Evolutionary conservation across 2,797 vertebrate genomes (phyloP), one percentile per base, ranked within the genome.

Genomic region (Craterocephalus amniculus): DNA sequence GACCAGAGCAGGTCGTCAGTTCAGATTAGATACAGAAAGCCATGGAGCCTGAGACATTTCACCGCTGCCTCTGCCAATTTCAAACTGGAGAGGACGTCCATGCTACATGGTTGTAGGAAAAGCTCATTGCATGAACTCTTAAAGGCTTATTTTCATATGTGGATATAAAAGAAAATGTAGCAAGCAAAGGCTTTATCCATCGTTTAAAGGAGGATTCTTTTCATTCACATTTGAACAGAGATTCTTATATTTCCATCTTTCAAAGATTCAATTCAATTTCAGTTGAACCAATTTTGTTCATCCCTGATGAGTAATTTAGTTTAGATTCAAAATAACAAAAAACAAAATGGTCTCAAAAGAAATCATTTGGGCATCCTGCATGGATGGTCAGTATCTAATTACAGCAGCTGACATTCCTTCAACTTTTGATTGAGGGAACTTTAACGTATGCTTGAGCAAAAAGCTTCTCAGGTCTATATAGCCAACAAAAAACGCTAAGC

Each of bases 11-110:
- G 72, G 60, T 74, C 73, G 58, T 80, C 68, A 49, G 54, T 40
- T 58, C 64, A 75, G 83, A 85, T 89, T 84, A 83, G 72, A 84
- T 48, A 63, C 59, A 12, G 12, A 83, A 66, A 75, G 66, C 54
- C 55, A 38, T 22, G 26, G 59, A 32, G 29, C 18, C 40, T 62
- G 64, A 72, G 63, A 73, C 57, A 55, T 62, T 78, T 43, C 76
- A 70, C 63, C 58, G 62, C 64, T 67, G 65, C 73, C 72, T 59
- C 52, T 31, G 40, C 51, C 57, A 78, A 36, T 57, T 79, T 49
- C 61, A 79, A 54, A 62, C 40, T 12, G n/a, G 67, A 18, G 61
- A 11, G 27, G 51, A 59, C n/a, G n/a, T 45, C 60, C 38, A 36
- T 31, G 29, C 34, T 55, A 12, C 34, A n/a, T 20, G 27, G 40